phyloP scores from a whole-genome alignment of 2,888 invertebrate genomes.

The Ceramica pisi region DNA sequence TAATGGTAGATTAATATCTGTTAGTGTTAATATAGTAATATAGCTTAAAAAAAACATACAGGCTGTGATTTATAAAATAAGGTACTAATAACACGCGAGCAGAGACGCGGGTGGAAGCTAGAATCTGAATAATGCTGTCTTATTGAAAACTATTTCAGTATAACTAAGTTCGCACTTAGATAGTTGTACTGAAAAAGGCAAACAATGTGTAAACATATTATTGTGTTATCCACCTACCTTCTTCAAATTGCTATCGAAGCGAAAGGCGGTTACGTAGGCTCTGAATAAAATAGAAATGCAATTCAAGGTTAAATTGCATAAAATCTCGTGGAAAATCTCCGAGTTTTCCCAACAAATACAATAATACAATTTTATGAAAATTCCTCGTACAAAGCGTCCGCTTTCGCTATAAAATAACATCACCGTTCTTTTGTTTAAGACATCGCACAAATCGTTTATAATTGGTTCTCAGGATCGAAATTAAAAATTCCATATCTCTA shows the following conservation, averaged over 20 bases:
- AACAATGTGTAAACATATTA: too few relatives aligned
- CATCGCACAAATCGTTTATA: conserved; percentile 57
- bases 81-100: too few relatives aligned
- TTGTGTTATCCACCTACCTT: too few relatives aligned
- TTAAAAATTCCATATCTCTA: conserved; percentile 90
- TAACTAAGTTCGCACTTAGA: too few relatives aligned
- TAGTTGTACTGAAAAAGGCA: too few relatives aligned
- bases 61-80: too few relatives aligned
- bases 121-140: neutral
- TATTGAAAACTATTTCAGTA: neutral
- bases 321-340: neutral
- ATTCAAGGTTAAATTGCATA: neutral
- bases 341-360: conserved; percentile 3
- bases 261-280: too few relatives aligned
- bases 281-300: neutral
- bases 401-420: conserved; percentile 31
- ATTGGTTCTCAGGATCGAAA: conserved; percentile 73
- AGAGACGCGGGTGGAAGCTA: too few relatives aligned
- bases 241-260: too few relatives aligned
- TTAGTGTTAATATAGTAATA: too few relatives aligned
- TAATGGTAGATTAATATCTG: too few relatives aligned
- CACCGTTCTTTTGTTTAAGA: conserved; percentile 57
- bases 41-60: too few relatives aligned
- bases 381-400: conserved; percentile 26
- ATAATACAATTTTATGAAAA: conserved; percentile 35